Evolutionary conservation across 2,888 invertebrate species (phyloP).

Genomic region (Drosophila conformis): DNA sequence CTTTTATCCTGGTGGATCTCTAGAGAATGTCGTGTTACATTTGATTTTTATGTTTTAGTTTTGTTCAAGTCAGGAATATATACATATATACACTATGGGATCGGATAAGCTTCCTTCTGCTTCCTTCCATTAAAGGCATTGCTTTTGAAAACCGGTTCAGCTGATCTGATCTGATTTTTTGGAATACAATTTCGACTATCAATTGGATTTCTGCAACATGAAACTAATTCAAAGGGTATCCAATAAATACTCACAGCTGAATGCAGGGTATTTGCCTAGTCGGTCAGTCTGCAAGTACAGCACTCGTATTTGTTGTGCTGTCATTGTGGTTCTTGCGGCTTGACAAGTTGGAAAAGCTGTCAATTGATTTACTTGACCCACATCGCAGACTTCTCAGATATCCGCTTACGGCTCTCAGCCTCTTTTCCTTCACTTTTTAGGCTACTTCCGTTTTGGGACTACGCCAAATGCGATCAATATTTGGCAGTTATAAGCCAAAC

Average conservation of each 20-base stretch:
- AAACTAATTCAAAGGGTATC: neutral
- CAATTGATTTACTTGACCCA: slow-evolving; percentile 79
- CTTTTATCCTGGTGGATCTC: neutral
- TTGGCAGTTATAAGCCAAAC: slow-evolving; percentile 46
- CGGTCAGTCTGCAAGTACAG: neutral
- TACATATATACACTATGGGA: neutral
- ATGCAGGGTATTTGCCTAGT: neutral
- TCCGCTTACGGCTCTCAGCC: slow-evolving; percentile 8
- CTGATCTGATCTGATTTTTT: neutral
- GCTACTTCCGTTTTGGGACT: slow-evolving; percentile 16
- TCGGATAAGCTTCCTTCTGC: neutral
- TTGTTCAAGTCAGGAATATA: neutral
- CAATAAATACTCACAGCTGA: neutral
- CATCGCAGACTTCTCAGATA: slow-evolving; percentile 35
- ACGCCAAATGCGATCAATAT: slow-evolving; percentile 64
- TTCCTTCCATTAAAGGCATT: neutral
- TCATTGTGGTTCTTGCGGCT: slow-evolving; percentile 16
- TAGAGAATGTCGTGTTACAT: accelerated
- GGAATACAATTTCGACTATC: neutral
- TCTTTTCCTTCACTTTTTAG: slow-evolving; percentile 16
- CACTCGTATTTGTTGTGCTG: neutral
- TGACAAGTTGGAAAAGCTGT: slow-evolving; percentile 56
- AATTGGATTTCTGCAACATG: too few species aligned
- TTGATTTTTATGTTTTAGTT: neutral
- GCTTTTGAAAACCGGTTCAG: neutral